phyloP scores from a whole-genome alignment of 2,888 invertebrate genomes.

The Drosophila kuntzei region DNA sequence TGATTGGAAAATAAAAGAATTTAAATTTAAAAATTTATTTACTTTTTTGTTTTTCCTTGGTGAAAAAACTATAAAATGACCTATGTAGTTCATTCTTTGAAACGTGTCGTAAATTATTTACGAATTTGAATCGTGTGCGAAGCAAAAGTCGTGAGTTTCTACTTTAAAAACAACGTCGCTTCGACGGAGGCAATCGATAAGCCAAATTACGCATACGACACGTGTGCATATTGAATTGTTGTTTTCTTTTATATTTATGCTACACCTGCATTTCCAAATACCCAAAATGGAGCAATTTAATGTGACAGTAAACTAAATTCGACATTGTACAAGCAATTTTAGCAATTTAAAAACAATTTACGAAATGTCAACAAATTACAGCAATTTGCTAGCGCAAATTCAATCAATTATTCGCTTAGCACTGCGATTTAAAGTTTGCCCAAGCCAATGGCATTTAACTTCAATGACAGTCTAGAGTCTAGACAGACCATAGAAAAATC shows the following conservation, averaged over 20 bases:
- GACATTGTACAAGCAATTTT: conserved; percentile 49
- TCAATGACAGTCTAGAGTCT: conserved; percentile 16
- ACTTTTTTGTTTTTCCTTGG: not conserved
- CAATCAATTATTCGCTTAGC: conserved; percentile 52
- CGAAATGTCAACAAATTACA: conserved; percentile 64
- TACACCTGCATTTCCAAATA: conserved; percentile 31
- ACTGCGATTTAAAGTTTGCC: conserved; percentile 40
- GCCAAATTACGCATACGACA: conserved; percentile 65
- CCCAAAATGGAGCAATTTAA: conserved; percentile 31
- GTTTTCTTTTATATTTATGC: conserved; percentile 15
- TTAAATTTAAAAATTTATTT: not conserved
- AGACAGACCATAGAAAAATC: conserved; percentile 11
- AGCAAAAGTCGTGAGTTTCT: not conserved
- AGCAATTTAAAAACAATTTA: conserved; percentile 73
- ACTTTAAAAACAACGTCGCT: conserved; percentile 22
- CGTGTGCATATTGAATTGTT: conserved; percentile 45
- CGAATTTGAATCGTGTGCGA: not conserved
- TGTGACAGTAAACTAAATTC: conserved; percentile 51
- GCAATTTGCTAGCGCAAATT: conserved; percentile 57
- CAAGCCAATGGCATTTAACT: conserved; percentile 13
- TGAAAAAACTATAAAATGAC: not conserved
- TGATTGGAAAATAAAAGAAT: conserved; percentile 24
- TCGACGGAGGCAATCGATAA: conserved; percentile 36
- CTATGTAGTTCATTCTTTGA: not conserved
- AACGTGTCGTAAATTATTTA: conserved; percentile 3